Evolutionary conservation across 2,113 vertebrate species (phyloP).

Genomic region (Leucosticte australis): DNA sequence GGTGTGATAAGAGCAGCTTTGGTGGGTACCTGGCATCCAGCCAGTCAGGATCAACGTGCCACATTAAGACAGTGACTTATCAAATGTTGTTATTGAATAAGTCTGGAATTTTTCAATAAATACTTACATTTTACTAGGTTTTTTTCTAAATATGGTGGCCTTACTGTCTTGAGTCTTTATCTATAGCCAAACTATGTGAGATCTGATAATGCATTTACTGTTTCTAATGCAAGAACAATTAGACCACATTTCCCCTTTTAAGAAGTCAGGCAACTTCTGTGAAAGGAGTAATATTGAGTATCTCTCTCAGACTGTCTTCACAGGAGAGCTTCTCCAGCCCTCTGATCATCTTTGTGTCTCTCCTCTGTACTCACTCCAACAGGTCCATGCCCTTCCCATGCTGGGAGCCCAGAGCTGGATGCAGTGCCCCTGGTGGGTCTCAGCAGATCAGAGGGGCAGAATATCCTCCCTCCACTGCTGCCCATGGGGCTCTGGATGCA

Average conservation of each 20-base stretch:
- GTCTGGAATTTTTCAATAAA: background rate
- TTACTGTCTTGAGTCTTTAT: background rate
- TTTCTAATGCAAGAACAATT: background rate
- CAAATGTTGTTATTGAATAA: background rate
- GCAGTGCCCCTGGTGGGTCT: background rate
- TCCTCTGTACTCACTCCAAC: rapidly evolving
- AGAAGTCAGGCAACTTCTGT: background rate
- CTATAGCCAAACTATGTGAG: background rate
- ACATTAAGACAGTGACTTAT: background rate
- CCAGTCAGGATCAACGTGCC: background rate
- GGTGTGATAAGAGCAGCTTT: background rate
- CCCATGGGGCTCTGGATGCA: background rate
- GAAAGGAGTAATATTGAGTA: background rate
- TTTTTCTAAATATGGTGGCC: background rate
- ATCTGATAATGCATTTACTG: background rate
- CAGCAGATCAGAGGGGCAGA: background rate
- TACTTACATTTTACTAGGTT: background rate
- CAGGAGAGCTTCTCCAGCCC: background rate
- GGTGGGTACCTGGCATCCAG: background rate
- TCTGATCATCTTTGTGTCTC: background rate
- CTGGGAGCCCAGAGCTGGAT: background rate
- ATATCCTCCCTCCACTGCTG: background rate
- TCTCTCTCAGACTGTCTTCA: background rate
- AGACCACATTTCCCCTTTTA: background rate
- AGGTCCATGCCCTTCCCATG: rapidly evolving